These are phyloP conservation scores for Drosophila bunnanda DNA, from an alignment of 2,888 invertebrate genomes.

Conservation along the genomic window DNA sequence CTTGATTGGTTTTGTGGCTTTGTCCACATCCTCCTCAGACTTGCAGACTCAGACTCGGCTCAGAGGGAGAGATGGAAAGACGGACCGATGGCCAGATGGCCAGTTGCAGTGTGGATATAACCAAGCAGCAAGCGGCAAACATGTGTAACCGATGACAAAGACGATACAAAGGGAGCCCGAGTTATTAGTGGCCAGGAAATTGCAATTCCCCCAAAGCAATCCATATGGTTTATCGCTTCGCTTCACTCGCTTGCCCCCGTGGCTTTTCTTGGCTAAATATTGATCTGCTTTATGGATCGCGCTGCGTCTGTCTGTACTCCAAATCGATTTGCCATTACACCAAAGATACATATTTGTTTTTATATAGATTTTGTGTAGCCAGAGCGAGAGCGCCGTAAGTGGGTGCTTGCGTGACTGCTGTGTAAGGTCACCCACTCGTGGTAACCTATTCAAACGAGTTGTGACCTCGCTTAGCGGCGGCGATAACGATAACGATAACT, in stretches of 20 bases:
- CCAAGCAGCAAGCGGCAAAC: conserved; percentile 46
- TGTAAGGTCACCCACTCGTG: conserved; percentile 57
- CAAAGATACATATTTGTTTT: neutral
- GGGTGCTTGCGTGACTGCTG: conserved; percentile 48
- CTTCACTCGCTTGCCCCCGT: conserved; percentile 34
- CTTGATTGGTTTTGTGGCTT: conserved; percentile 66
- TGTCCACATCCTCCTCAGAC: conserved; percentile 35
- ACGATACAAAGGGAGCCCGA: conserved; percentile 21
- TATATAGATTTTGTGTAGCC: no score
- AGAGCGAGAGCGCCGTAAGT: conserved; percentile 9
- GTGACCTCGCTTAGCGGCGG: conserved; percentile 30
- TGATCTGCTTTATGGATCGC: conserved; percentile 53
- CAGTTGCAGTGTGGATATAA: conserved; percentile 28
- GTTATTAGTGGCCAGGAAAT: conserved; percentile 60
- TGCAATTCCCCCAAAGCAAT: conserved; percentile 62
- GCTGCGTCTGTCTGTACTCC: conserved; percentile 12
- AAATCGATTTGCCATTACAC: conserved; percentile 44
- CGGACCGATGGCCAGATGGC: conserved; percentile 7
- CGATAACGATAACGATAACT: conserved; percentile 44
- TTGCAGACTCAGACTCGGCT: conserved; percentile 8
- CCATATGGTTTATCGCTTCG: conserved; percentile 49
- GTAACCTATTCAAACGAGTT: conserved; percentile 37
- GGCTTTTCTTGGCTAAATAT: conserved; percentile 50
- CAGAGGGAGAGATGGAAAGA: conserved; percentile 1
- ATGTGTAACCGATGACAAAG: conserved; percentile 38